Conservation (phyloP, 2,113 vertebrate genomes). For the Pterocles orientalis region DNA sequence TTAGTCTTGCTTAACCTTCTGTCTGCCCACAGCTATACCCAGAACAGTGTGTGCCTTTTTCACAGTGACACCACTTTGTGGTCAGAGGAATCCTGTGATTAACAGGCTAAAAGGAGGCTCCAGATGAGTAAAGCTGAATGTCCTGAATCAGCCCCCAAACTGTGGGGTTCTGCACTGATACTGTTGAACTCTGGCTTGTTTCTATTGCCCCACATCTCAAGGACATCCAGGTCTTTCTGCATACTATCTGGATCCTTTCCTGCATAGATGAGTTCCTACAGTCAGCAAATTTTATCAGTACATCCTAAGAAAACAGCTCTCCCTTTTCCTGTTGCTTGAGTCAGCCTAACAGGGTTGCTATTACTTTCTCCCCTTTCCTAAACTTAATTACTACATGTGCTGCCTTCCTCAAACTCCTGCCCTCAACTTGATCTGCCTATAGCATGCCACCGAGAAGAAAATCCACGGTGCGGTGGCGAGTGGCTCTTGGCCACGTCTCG, state of each 20-base stretch:
- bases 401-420: background rate
- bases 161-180: fast-evolving
- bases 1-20: background rate
- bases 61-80: background rate
- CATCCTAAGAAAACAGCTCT: background rate
- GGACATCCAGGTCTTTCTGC: background rate
- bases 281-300: background rate
- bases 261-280: background rate
- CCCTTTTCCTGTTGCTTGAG: background rate
- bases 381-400: background rate
- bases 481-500: background rate
- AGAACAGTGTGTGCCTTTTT: background rate
- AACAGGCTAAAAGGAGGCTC: background rate
- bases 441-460: background rate
- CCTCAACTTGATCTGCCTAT: background rate
- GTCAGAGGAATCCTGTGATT: background rate
- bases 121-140: background rate
- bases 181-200: background rate
- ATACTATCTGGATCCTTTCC: background rate
- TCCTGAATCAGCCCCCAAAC: background rate
- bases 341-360: background rate
- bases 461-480: fast-evolving
- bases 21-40: background rate
- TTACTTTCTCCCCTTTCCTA: background rate
- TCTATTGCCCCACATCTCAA: background rate